A percentile compares a stretch with the other conserved stretches of the same genome.
These are phyloP conservation scores for Saccostrea glomerata DNA, from an alignment of 1,140 invertebrate species.

Conservation along the genomic window DNA sequence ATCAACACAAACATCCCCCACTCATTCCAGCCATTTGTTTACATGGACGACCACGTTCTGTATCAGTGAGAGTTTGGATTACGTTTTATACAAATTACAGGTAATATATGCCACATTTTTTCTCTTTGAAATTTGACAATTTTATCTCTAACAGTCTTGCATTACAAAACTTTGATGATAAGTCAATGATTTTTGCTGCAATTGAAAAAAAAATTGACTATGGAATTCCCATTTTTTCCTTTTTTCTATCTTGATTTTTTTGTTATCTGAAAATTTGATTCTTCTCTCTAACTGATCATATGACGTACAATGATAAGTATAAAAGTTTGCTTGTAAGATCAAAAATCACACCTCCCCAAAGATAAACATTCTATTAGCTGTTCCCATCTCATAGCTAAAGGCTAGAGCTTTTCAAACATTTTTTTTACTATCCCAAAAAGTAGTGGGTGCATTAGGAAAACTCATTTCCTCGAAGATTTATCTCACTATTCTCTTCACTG, in stretches of 20 bases:
- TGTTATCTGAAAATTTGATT: neutral
- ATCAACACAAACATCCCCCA: constrained; percentile 12
- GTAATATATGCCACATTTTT: constrained; percentile 15
- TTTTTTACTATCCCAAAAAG: neutral
- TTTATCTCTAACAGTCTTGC: neutral
- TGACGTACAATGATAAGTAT: neutral
- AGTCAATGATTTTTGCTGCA: neutral
- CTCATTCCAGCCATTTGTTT: neutral
- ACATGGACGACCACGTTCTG: constrained; percentile 4
- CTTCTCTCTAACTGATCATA: neutral
- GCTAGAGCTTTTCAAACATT: neutral
- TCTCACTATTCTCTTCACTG: constrained; percentile 1
- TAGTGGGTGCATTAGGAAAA: constrained; percentile 29
- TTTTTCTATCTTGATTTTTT: neutral
- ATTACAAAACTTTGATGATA: constrained; percentile 9
- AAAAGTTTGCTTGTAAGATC: neutral
- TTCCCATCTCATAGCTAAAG: neutral
- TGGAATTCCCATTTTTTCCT: neutral
- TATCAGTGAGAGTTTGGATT: neutral
- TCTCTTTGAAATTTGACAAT: neutral
- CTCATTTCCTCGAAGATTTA: constrained; percentile 20
- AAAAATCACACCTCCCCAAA: constrained; percentile 6
- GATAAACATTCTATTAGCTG: neutral
- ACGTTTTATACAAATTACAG: constrained; percentile 10
- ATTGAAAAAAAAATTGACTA: neutral